phyloP scores from a whole-genome alignment of 2,888 invertebrate species.

The Pardosa pseudoannulata region DNA sequence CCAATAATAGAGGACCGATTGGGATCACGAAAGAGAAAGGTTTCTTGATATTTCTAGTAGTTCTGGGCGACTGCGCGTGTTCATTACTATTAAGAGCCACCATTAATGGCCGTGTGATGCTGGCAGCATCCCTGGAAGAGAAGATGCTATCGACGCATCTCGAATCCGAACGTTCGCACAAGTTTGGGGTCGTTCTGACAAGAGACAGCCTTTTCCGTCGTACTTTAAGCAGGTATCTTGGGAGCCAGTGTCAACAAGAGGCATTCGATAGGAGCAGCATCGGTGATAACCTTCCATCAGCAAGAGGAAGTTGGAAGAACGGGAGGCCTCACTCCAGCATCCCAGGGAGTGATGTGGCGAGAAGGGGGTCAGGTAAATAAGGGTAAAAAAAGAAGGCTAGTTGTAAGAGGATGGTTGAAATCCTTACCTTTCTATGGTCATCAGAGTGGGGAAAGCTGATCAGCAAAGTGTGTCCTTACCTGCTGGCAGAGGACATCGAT shows the following conservation, averaged over 20 bases:
- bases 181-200: too few species aligned
- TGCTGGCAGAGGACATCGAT: constrained; percentile 43
- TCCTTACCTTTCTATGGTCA: constrained; percentile 4
- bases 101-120: not conserved
- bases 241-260: too few species aligned
- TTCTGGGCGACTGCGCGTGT: too few species aligned
- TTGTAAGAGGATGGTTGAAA: not conserved
- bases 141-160: too few species aligned
- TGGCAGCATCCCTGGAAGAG: not conserved
- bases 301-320: not conserved
- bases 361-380: not conserved
- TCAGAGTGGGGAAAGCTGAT: not conserved
- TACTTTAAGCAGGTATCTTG: too few species aligned
- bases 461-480: constrained; percentile 49
- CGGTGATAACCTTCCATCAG: too few species aligned
- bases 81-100: not conserved
- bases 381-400: not conserved
- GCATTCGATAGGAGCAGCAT: too few species aligned
- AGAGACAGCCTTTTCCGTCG: too few species aligned
- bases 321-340: not conserved
- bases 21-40: too few species aligned
- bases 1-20: not conserved
- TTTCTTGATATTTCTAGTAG: too few species aligned
- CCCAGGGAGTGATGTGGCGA: constrained; percentile 7
- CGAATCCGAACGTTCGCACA: too few species aligned